Conservation (phyloP, 2,888 invertebrate species). For the Beris morrisii region DNA sequence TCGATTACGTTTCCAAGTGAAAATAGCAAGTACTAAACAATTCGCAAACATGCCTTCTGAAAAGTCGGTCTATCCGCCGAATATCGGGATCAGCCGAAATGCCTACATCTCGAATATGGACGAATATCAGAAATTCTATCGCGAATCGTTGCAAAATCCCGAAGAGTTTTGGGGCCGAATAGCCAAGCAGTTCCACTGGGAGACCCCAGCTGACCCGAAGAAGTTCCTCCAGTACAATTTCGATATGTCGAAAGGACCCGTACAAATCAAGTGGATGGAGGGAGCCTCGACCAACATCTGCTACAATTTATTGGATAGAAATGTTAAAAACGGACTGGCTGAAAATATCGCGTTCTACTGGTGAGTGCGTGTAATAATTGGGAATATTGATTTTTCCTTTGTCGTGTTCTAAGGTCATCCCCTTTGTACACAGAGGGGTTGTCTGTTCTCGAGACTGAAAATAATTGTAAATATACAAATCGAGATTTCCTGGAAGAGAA, state of each 20-base stretch:
- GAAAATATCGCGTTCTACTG: conserved; percentile 93
- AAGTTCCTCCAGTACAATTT: conserved; percentile 91
- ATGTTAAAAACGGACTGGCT: conserved; percentile 84
- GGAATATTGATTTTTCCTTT: conserved; percentile 35
- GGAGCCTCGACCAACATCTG: conserved; percentile 94
- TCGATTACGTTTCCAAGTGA: no score
- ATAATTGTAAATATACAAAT: no score
- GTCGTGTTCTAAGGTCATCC: conserved; percentile 22
- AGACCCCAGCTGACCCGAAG: conserved; percentile 71
- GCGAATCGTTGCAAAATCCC: conserved; percentile 84
- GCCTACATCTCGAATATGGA: conserved; percentile 70
- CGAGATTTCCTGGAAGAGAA: no score
- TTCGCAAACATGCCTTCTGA: conserved; percentile 60
- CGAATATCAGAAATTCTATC: conserved; percentile 81
- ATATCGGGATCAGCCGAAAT: conserved; percentile 60
- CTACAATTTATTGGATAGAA: conserved; percentile 92
- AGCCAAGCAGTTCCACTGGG: conserved; percentile 93
- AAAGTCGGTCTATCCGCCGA: conserved; percentile 63
- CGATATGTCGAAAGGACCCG: conserved; percentile 82
- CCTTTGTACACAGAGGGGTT: no score
- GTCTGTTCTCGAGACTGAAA: no score
- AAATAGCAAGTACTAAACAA: no score
- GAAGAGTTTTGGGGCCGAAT: conserved; percentile 92
- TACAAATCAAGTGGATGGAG: conserved; percentile 93
- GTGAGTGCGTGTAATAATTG: conserved; percentile 62